Percentiles rank a stretch among this genome's conserved stretches.
Conservation (phyloP, 2,797 vertebrate species). For the Esox lucius region DNA sequence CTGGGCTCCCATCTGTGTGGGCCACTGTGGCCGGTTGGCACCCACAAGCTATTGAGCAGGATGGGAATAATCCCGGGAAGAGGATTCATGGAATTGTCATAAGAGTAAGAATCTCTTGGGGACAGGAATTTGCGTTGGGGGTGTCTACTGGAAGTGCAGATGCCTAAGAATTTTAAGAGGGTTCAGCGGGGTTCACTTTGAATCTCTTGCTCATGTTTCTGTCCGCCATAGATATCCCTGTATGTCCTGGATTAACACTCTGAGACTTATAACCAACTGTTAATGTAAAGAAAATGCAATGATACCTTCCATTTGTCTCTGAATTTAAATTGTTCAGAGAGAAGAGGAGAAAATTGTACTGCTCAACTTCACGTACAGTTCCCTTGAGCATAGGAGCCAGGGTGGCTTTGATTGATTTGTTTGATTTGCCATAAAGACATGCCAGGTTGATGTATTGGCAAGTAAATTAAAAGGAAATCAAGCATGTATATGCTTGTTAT, state of each 20-base stretch:
- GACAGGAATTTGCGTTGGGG: constrained; percentile 43
- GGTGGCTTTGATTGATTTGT: constrained; percentile 58
- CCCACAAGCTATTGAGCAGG: constrained; percentile 63
- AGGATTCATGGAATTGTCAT: constrained; percentile 67
- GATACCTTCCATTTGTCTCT: constrained; percentile 31
- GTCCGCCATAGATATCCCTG: constrained; percentile 34
- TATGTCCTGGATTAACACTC: constrained; percentile 20
- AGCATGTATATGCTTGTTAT: not conserved
- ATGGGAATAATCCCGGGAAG: constrained; percentile 73
- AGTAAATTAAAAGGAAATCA: constrained; percentile 35
- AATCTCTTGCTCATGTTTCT: constrained; percentile 57
- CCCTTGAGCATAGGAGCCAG: constrained; percentile 29
- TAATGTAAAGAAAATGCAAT: constrained; percentile 37
- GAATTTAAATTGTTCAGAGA: constrained; percentile 49
- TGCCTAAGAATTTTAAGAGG: constrained; percentile 51
- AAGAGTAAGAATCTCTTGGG: constrained; percentile 63
- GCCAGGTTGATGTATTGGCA: constrained; percentile 44
- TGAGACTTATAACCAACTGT: constrained; percentile 30
- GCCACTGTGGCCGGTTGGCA: constrained; percentile 70
- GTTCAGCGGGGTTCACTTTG: constrained; percentile 56
- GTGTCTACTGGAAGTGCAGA: constrained; percentile 50
- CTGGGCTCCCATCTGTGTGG: constrained; percentile 72
- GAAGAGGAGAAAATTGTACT: not conserved
- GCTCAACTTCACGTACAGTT: constrained; percentile 6
- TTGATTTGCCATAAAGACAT: constrained; percentile 55